Evolutionary conservation across 2,113 vertebrate species (phyloP).

Genomic region (Erythrolamprus reginae): DNA sequence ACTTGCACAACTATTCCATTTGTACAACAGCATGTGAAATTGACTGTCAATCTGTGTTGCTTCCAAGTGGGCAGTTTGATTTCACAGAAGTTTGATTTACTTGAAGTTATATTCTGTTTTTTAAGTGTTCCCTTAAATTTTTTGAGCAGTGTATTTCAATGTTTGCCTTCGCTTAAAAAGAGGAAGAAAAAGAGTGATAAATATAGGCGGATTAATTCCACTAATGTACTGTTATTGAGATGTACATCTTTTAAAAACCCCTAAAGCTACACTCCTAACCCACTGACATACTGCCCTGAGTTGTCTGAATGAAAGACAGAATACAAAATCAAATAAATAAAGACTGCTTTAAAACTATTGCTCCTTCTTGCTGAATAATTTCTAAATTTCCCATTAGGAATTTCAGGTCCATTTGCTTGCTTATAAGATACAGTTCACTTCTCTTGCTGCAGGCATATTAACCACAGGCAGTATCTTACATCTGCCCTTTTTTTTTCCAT

Average conservation of each 20-base stretch:
- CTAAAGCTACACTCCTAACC: neutral
- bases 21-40: no score
- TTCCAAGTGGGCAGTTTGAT: no score
- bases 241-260: neutral
- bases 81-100: no score
- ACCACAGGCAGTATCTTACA: neutral
- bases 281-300: neutral
- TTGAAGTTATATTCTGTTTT: no score
- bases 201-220: neutral
- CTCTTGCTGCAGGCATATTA: conserved; percentile 42
- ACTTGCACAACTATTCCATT: no score
- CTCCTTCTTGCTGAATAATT: neutral
- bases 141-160: no score
- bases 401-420: neutral
- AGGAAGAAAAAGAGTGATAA: no score
- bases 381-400: neutral
- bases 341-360: neutral
- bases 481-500: conserved; percentile 27
- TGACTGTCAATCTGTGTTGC: no score
- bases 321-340: neutral
- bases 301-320: neutral
- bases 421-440: conserved; percentile 43
- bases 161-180: neutral
- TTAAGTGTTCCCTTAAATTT: no score
- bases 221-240: neutral